phyloP scores from a whole-genome alignment of 2,113 vertebrate genomes.

The Microcebus griseorufus region DNA sequence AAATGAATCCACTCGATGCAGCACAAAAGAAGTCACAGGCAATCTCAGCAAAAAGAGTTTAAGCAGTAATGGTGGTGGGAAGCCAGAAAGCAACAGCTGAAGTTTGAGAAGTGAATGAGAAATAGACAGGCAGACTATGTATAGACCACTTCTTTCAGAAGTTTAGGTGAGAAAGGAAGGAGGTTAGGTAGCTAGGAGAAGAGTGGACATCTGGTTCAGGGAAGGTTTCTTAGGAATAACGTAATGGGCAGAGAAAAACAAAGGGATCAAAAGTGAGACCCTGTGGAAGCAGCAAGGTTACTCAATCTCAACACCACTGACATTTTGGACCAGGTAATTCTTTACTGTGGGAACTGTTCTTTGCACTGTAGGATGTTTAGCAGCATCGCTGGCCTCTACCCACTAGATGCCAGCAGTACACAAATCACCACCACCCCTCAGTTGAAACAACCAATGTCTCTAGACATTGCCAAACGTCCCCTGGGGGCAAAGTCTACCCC shows the following conservation, averaged over 20 bases:
- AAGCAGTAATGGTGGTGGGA: neutral
- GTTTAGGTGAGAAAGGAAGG: neutral
- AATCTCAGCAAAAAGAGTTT: neutral
- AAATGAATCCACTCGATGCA: neutral
- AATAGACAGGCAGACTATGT: neutral
- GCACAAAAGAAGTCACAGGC: neutral
- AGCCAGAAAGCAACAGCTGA: conserved; percentile 18
- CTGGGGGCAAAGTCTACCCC: neutral
- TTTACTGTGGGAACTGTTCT: neutral
- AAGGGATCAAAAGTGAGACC: neutral
- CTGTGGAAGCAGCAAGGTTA: neutral
- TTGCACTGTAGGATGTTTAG: neutral
- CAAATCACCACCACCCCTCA: neutral
- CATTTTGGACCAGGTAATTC: neutral
- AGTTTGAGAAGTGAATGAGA: conserved; percentile 18
- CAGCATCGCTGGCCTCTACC: neutral
- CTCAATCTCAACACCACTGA: neutral
- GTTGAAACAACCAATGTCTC: neutral
- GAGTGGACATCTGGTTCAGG: neutral
- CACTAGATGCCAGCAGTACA: neutral
- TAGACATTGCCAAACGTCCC: neutral
- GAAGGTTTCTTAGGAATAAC: neutral
- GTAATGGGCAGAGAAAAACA: conserved; percentile 2
- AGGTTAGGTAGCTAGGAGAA: neutral
- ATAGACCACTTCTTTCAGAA: neutral